Base-by-base conservation (phyloP, 2,888 invertebrate genomes). In the Platycnemis pennipes region DNA sequence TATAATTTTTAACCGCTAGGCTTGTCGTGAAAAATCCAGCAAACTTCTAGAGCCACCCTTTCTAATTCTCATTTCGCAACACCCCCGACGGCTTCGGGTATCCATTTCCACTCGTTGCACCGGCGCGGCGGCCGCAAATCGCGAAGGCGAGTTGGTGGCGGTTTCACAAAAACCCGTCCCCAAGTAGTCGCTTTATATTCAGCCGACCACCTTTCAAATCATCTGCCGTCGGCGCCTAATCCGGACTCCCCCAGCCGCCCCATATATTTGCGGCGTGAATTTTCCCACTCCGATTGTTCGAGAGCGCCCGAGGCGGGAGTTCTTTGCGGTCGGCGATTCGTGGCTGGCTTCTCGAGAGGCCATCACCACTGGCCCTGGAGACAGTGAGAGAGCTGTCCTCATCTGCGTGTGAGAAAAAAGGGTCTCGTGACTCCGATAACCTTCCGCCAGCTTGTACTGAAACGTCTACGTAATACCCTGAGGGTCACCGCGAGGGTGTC, bases 161-260 rank as follows among this genome's bases (percentile, higher is more conserved):
- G 77, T 77, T 77, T 77, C 37, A 37, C 77, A 37, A 31, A 77
- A 77, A 77, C 77, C 77, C 77, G 77, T 77, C 77, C 77, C 37
- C 37, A 77, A 77, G 77, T 77, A 37, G 77, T 13, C 77, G 22
- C 77, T 77, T 77, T 77, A 77, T 77, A 77, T 77, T 77, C 77
- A 77, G 77, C 77, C 77, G 77, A 77, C 77, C 77, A n/a, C 77
- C 89, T 53, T 89, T 89, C 56, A 89, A 89, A 89, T 89, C 89
- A 89, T 89, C 89, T 37, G 56, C 89, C 56, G 56, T 89, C 89
- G 53, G 53, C 22, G 7, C 53, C 56, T 56, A 46, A 89, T 89
- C 37, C 37, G 53, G 89, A 56, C 56, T 56, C 56, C 4, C 42
- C 37, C 89, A 53, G 31, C 77, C 63, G 2, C 77, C 31, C 77